These are phyloP conservation scores for Crossaster papposus DNA, from an alignment of 53 echinoderm and acorn worm species.

Conservation along the genomic window DNA sequence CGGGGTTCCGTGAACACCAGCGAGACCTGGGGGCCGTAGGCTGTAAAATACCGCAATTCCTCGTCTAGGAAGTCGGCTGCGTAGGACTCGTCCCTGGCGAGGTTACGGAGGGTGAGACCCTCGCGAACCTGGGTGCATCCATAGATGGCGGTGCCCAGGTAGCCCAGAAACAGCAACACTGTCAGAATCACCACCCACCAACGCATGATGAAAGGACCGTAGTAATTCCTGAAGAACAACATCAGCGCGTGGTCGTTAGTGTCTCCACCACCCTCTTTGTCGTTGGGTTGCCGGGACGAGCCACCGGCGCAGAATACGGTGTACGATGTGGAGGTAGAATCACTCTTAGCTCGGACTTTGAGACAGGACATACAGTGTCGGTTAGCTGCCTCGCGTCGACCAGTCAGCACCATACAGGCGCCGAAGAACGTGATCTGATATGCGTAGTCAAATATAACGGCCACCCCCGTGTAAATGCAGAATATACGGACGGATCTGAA, in stretches of 20 bases:
- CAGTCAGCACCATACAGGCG: conserved; percentile 75
- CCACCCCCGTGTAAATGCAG: conserved; percentile 71
- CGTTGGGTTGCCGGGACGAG: conserved; percentile 13
- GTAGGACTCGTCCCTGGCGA: conserved; percentile 64
- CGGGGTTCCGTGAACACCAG: conserved; percentile 45
- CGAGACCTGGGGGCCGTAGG: conserved; percentile 6
- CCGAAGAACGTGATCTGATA: conserved; percentile 81
- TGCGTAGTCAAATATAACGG: conserved; percentile 67
- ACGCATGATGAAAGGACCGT: conserved; percentile 50
- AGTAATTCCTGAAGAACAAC: conserved; percentile 48
- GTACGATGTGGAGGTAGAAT: conserved; percentile 13
- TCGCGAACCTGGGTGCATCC: conserved; percentile 59
- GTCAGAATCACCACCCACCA: conserved; percentile 26
- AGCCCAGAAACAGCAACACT: conserved; percentile 44
- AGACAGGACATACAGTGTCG: conserved; percentile 36
- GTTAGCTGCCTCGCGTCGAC: conserved; percentile 66
- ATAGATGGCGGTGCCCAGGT: conserved; percentile 53
- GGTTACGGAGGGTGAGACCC: conserved; percentile 53
- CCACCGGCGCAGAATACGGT: conserved; percentile 43
- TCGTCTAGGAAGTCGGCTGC: conserved; percentile 43
- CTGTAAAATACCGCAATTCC: neutral
- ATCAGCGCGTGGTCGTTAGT: conserved; percentile 37
- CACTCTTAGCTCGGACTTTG: conserved; percentile 22
- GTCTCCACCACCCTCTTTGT: neutral
- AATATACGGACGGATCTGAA: conserved; percentile 69